Conservation (phyloP, 1,140 invertebrate genomes). For the Cylas formicarius region DNA sequence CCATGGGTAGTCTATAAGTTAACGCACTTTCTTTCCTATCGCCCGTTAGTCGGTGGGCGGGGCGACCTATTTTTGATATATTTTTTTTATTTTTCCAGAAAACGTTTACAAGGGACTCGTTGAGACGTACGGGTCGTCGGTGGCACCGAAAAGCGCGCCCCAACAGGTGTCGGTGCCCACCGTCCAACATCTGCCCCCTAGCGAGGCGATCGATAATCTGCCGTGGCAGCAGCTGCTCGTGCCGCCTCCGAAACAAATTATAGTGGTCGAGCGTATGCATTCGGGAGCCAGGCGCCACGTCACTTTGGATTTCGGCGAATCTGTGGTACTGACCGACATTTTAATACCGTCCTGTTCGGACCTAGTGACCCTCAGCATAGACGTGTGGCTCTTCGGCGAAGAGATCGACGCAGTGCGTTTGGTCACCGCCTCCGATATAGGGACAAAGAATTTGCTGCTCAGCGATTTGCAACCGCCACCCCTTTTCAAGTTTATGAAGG, state of each 20-base stretch:
- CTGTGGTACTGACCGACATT: conserved; percentile 78
- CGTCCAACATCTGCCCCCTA: not conserved
- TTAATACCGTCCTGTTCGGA: conserved; percentile 81
- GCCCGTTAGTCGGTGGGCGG: too few relatives aligned
- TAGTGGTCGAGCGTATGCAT: conserved; percentile 90
- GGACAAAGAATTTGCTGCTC: conserved; percentile 71
- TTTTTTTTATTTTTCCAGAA: conserved; percentile 6
- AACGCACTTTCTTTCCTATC: too few relatives aligned
- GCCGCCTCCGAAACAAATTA: conserved; percentile 43
- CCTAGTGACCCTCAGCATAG: conserved; percentile 78
- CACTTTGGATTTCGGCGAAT: conserved; percentile 82
- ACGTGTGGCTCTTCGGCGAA: conserved; percentile 80
- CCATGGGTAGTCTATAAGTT: too few relatives aligned
- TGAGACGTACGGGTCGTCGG: conserved; percentile 4
- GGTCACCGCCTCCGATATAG: conserved; percentile 81
- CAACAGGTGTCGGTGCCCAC: conserved; percentile 30
- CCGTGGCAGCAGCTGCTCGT: conserved; percentile 38
- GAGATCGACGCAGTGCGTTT: conserved; percentile 75
- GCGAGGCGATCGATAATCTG: conserved; percentile 3
- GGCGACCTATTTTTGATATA: too few relatives aligned
- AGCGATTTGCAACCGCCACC: conserved; percentile 84
- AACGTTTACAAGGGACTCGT: conserved; percentile 15
- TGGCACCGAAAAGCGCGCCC: conserved; percentile 17
- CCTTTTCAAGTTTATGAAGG: conserved; percentile 81
- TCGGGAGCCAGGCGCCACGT: conserved; percentile 81